These are phyloP conservation scores for Mesocentrotus franciscanus DNA, from an alignment of 53 echinoderm and acorn worm species.

Conservation along the genomic window DNA sequence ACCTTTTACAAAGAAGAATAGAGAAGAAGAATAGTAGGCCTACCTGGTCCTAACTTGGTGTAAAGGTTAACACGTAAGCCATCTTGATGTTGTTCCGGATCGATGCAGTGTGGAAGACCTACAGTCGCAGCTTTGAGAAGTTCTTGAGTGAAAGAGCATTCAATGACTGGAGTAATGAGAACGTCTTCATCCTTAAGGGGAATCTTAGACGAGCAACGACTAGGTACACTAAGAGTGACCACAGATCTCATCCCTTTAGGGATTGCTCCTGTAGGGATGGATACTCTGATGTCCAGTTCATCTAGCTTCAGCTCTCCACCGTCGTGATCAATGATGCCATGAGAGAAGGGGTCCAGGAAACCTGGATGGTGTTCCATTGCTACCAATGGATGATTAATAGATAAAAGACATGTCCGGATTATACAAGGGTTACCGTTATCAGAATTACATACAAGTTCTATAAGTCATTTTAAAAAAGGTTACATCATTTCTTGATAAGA, in stretches of 20 bases:
- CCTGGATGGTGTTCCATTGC: background rate
- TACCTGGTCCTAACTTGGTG: background rate
- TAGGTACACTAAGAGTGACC: background rate
- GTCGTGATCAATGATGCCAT: constrained; percentile 5
- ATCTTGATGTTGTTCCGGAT: background rate
- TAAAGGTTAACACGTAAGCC: background rate
- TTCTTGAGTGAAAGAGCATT: background rate
- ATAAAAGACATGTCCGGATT: background rate
- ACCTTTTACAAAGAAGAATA: too few relatives aligned
- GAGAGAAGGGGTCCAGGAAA: background rate
- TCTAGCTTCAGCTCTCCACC: background rate
- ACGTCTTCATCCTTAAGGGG: background rate
- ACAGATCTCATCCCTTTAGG: background rate
- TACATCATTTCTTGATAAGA: too few relatives aligned
- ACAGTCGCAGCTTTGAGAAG: background rate
- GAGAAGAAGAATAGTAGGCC: too few relatives aligned
- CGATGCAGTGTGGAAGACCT: background rate
- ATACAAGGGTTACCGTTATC: background rate
- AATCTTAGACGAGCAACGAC: background rate
- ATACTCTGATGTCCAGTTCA: background rate
- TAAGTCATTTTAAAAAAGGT: too few relatives aligned
- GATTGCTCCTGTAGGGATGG: background rate
- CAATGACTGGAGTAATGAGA: background rate
- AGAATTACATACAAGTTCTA: background rate
- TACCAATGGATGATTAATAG: background rate